These are phyloP conservation scores for Chrysotoxum bicinctum DNA, from an alignment of 2,888 invertebrate genomes.

Conservation along the genomic window DNA sequence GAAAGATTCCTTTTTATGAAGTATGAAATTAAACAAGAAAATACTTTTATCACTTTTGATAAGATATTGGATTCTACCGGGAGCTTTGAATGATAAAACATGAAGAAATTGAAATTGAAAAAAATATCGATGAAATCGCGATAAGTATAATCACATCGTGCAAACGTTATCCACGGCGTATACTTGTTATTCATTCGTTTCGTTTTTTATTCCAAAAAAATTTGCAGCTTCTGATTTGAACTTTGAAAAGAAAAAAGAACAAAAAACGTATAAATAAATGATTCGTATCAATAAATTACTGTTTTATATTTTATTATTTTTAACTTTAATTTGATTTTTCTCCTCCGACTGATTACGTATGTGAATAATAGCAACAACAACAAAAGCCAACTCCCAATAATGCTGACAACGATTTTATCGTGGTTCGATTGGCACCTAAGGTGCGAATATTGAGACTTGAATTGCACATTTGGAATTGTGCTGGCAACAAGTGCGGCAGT, in stretches of 20 bases:
- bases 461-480: constrained; percentile 66
- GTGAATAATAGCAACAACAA: constrained; percentile 5
- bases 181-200: constrained; percentile 47
- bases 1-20: not conserved
- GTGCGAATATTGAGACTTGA: constrained; percentile 67
- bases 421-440: constrained; percentile 65
- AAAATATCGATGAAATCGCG: constrained; percentile 39
- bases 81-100: constrained; percentile 28
- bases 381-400: not conserved
- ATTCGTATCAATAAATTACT: not conserved
- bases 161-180: constrained; percentile 57
- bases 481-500: constrained; percentile 67
- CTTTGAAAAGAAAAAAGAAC: not conserved
- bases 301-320: constrained; percentile 11
- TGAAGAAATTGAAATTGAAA: not conserved
- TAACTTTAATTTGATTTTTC: constrained; percentile 51
- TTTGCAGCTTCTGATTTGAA: not conserved
- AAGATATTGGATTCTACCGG: not conserved
- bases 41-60: not conserved
- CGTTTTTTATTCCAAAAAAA: not conserved
- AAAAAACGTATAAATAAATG: constrained; percentile 1
- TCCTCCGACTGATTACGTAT: constrained; percentile 47
- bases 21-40: not conserved
- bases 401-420: constrained; percentile 41
- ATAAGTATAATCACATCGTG: constrained; percentile 54